Conservation (phyloP, 2,113 vertebrate species). For the Cryptoleucopteryx plumbea region DNA sequence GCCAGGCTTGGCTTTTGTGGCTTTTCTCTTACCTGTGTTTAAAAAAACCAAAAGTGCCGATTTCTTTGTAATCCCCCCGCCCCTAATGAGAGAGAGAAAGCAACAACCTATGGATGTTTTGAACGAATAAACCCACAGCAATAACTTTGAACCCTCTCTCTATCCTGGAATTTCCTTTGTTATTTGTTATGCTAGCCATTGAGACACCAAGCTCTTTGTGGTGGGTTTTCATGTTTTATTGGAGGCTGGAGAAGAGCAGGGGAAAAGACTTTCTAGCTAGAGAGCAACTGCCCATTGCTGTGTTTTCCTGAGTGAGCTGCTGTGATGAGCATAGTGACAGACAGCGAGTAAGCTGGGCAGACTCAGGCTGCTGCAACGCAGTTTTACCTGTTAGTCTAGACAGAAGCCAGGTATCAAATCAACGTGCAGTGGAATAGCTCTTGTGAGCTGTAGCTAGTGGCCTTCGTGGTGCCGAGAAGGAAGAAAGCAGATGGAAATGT, state of each 20-base stretch:
- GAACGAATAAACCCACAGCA: background rate
- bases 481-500: constrained; percentile 27
- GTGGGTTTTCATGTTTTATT: background rate
- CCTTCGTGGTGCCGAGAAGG: background rate
- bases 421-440: background rate
- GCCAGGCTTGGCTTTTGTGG: background rate
- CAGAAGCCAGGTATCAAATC: background rate
- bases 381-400: background rate
- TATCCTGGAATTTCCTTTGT: background rate
- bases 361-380: background rate
- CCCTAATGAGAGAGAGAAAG: background rate
- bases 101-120: background rate
- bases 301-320: background rate
- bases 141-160: background rate
- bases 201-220: background rate
- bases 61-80: background rate
- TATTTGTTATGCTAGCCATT: background rate
- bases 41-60: background rate
- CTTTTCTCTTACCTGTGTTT: background rate
- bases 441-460: background rate
- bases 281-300: background rate
- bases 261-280: background rate
- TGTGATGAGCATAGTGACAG: background rate
- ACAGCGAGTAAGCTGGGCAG: background rate
- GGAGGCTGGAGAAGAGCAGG: background rate